Evolutionary conservation across 2,113 vertebrate species (phyloP), one percentile per base, ranked within the genome.

Genomic region (Theropithecus gelada): DNA sequence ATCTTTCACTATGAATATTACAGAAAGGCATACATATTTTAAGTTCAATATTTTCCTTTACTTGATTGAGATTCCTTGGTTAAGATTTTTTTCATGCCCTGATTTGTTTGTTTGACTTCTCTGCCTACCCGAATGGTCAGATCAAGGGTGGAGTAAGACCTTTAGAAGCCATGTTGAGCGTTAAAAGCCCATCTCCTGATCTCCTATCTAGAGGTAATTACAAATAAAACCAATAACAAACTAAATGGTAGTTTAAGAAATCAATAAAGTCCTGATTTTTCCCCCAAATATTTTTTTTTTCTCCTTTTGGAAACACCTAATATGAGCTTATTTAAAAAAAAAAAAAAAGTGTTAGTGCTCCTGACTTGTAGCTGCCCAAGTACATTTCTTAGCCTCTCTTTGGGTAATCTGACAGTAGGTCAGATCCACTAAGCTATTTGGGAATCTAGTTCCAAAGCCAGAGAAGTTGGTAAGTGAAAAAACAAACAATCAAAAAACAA

Each of bases 371-470:
- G 88, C 91, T 92, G 16, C 6, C n/a, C 48, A 23, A 57, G 82
- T 87, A 89, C 59, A 70, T 94, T 90, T 83, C 57, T 30, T 18
- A 90, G 73, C 48, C 30, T 85, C 50, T 75, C 68, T 94, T 78
- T 89, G 73, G 59, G 92, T 89, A 93, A 97, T 27, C 32, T 94
- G 97, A 94, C 96, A 85, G 82, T 17, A 45, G 50, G 64, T 93
- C 82, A 75, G 48, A 73, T 90, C 81, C 30, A 25, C 83, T 92
- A 73, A 93, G 87, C 90, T 83, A 20, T 88, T 84, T 68, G 75
- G 80, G 30, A 93, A 90, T 94, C 87, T 40, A 40, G 16, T 84
- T 88, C 96, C 80, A 90, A 96, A 96, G 92, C 80, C 94, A 96
- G 85, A 93, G 92, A 81, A 84, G 61, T 84, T 87, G 80, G 18